These are phyloP conservation scores for Oenanthe oenanthe DNA, from an alignment of 2,113 vertebrate genomes.

Conservation along the genomic window DNA sequence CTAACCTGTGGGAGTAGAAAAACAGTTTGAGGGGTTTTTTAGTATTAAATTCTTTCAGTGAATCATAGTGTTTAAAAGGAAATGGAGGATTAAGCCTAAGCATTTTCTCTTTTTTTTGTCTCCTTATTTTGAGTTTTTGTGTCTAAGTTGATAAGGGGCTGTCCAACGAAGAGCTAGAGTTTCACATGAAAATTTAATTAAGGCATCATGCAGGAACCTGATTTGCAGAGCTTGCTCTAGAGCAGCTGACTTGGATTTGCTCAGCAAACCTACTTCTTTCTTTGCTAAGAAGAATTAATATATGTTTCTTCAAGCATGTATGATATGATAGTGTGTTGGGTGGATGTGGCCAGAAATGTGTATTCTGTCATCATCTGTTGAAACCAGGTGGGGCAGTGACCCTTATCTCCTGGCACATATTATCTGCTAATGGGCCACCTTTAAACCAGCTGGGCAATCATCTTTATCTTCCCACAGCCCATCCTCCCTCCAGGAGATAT, in stretches of 20 bases:
- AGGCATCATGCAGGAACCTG: not conserved
- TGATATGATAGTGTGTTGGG: not conserved
- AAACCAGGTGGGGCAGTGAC: too few relatives aligned
- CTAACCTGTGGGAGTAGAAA: not conserved
- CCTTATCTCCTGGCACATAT: too few relatives aligned
- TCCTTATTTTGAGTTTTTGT: not conserved
- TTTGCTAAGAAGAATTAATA: not conserved
- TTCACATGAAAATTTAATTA: not conserved
- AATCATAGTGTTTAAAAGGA: not conserved
- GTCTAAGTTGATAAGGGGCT: not conserved
- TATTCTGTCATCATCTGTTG: too few relatives aligned
- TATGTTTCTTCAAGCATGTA: not conserved
- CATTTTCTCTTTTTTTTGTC: not conserved
- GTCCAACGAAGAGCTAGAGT: not conserved
- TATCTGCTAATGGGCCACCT: too few relatives aligned
- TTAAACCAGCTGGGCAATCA: too few relatives aligned
- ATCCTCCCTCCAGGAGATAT: too few relatives aligned
- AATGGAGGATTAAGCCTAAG: not conserved
- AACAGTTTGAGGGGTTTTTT: not conserved
- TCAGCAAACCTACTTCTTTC: not conserved
- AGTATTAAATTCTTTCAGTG: not conserved
- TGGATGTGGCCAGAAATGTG: too few relatives aligned
- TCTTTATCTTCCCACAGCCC: too few relatives aligned
- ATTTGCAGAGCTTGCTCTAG: not conserved
- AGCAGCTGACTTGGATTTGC: not conserved